Evolutionary conservation across 2,888 invertebrate genomes (phyloP).

Genomic region (Archaeoteleia sp.): DNA sequence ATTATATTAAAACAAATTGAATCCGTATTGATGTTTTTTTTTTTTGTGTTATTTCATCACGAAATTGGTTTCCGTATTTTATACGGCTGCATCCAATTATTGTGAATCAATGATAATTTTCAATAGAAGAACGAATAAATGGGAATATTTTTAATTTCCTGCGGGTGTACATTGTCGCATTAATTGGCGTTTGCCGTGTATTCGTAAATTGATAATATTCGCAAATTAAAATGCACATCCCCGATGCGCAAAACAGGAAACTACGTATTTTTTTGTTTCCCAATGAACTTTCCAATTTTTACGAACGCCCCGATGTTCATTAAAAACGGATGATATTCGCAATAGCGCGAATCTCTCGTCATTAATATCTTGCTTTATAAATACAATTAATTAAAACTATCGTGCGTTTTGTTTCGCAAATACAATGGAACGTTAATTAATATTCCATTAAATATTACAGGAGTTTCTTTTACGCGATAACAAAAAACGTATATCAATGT

Average conservation of each 20-base stretch:
- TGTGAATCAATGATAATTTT: conserved; percentile 48
- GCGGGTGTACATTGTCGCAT: conserved; percentile 39
- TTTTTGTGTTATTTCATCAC: conserved; percentile 22
- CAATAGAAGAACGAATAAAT: conserved; percentile 47
- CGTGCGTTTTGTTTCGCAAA: no score
- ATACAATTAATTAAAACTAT: no score
- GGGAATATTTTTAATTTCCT: conserved; percentile 47
- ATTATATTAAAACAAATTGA: conserved; percentile 49
- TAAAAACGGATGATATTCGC: conserved; percentile 3
- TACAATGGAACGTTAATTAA: no score
- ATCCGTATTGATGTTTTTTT: conserved; percentile 37
- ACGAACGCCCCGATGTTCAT: conserved; percentile 1
- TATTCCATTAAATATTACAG: no score
- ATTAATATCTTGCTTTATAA: not conserved
- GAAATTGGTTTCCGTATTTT: conserved; percentile 37
- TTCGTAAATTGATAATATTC: conserved; percentile 35
- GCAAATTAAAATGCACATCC: conserved; percentile 30
- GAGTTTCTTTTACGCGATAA: no score
- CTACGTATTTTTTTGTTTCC: no score
- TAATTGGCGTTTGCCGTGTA: conserved; percentile 42
- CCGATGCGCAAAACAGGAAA: conserved; percentile 7
- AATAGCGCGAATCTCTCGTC: not conserved
- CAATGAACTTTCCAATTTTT: no score
- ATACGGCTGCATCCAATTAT: conserved; percentile 43
- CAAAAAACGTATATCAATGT: no score